Evolutionary conservation across 1,140 invertebrate species (phyloP), one percentile per base, ranked within the genome.

Genomic region (Papilio glaucus): DNA sequence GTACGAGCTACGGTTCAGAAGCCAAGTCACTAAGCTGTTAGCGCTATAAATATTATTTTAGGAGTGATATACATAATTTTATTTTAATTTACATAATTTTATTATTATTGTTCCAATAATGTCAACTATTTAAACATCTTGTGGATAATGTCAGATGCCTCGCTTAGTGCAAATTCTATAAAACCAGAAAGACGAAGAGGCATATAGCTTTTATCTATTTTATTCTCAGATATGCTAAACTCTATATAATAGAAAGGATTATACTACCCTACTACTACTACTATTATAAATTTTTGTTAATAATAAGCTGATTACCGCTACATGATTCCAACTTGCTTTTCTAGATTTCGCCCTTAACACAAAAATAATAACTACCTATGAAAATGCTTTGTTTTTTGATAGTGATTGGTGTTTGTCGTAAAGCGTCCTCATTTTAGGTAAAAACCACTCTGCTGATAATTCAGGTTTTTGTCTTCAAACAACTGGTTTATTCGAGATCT

Each of bases 161-260:
- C 8, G 18, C 45, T 15, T 49, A 49, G 18, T 49, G 45, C 45
- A 49, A 49, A 49, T 49, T 49, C 45, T 49, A 21, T 49, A 49
- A 49, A 49, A 49, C 18, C 18, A 10, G 18, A 49, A 49, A 21
- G 15, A 21, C 18, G 45, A 18, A 9, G 15, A 49, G 10, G 3
- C 21, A 21, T 21, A 10, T 49, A 21, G 41, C 4, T 7, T 45
- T 45, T 8, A 45, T 45, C 15, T 45, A 18, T 18, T 45, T 45
- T 10, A 18, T 18, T 45, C 6, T 18, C 42, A 45, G 6, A 45
- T 45, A 45, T 45, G n/a, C 42, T 18, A 45, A 45, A 45, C 18
- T 8, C n/a, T n/a, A n/a, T n/a, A n/a, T n/a, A n/a, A n/a, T n/a
- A n/a, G n/a, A n/a, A n/a, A 45, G 0, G 5, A 49, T 49, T 21